Conservation (phyloP, 2,888 invertebrate species). For the Rotaria sp. region DNA sequence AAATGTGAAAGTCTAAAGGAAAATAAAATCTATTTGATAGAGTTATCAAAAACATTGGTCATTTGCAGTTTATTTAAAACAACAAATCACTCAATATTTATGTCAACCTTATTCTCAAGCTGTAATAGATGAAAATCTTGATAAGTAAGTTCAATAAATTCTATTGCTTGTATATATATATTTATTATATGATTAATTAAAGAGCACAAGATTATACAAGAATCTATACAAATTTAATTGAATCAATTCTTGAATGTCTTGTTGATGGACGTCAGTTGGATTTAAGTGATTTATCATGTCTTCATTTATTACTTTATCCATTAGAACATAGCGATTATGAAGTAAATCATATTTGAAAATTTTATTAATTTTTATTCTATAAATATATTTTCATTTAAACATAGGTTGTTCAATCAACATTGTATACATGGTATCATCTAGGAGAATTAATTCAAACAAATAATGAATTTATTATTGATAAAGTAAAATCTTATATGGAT, state of each 20-base stretch:
- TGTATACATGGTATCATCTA: slow-evolving; percentile 88
- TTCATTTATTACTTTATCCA: not conserved
- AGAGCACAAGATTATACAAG: slow-evolving; percentile 16
- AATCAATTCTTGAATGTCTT: slow-evolving; percentile 6
- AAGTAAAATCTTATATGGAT: slow-evolving; percentile 83
- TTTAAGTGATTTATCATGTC: slow-evolving; percentile 8
- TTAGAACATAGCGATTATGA: slow-evolving; percentile 26
- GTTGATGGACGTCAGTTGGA: not conserved
- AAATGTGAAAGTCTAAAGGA: too few species aligned
- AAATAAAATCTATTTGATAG: not conserved
- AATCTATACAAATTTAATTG: not conserved
- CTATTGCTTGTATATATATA: not conserved
- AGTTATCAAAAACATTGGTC: not conserved
- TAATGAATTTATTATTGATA: slow-evolving; percentile 68
- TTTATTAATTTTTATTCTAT: not conserved
- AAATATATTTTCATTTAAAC: not conserved
- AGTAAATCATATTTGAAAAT: not conserved
- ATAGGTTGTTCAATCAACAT: slow-evolving; percentile 75
- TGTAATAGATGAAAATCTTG: slow-evolving; percentile 10
- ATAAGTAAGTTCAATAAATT: not conserved
- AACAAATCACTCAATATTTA: not conserved
- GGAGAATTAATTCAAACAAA: slow-evolving; percentile 86
- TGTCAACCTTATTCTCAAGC: not conserved
- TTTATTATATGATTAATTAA: not conserved
- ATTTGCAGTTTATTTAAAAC: not conserved